Base-by-base conservation (phyloP, 1,140 invertebrate genomes). In the Formica selysi region DNA sequence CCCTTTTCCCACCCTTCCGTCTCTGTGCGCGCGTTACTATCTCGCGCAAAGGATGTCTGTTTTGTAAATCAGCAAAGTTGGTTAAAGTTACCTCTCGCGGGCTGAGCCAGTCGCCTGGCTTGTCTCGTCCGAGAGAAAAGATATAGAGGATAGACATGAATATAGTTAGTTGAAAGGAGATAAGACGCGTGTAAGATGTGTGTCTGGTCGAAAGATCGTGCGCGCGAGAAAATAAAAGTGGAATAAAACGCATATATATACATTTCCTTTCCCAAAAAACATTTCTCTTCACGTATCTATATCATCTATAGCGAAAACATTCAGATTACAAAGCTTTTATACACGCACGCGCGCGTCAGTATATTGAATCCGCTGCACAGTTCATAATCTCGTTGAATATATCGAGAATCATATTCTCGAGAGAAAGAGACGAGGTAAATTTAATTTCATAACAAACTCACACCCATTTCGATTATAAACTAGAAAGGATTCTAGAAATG, bases 1-100 rank as follows among this genome's bases (percentile, higher is more conserved):
- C 79, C 59, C 64, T 70, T 70, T 74, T 13, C 83, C 54, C 57
- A 71, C 11, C 57, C 73, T 22, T 26, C 57, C 65, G 51, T 10
- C 51, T n/a, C 32, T 51, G n/a, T 29, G 38, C 26, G 29, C 36
- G 51, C 44, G 57, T 64, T 51, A 68, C 54, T 29, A 41, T 61
- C 86, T 88, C 78, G 51, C 64, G 26, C 78, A 61, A 68, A 78
- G 76, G n/a, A 78, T 78, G 76, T 68, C 76, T 70, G 85, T 89
- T 79, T 91, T 86, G 87, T 89, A 90, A 91, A 90, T 89, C 90
- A 87, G 76, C 86, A 74, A 91, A 91, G 89, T 92, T 85, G 86
- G 76, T 70, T 76, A 76, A 80, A 90, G 88, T 87, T 78, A 61
- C 89, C 80, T 44, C 79, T 68, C 76, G 68, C n/a, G 32, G 16